phyloP scores from a whole-genome alignment of 2,797 vertebrate genomes.

The Hephaestus fuliginosus region DNA sequence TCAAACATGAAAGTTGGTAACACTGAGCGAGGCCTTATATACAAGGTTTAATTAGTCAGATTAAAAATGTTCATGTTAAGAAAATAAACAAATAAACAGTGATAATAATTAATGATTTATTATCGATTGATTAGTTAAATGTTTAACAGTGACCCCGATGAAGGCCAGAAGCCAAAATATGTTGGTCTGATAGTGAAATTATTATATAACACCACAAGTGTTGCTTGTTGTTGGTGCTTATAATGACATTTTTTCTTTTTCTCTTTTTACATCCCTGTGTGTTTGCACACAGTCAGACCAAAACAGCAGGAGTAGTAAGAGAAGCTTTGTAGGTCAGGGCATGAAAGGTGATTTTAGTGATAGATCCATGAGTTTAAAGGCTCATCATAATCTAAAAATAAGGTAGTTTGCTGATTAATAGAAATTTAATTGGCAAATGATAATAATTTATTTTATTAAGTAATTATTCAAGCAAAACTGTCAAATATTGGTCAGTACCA shows the following conservation, averaged over 20 bases:
- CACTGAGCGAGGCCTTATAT: conserved; percentile 2
- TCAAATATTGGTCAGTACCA: too few species aligned
- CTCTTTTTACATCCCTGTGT: too few species aligned
- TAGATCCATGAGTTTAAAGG: too few species aligned
- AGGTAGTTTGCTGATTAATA: not conserved
- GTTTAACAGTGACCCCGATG: not conserved
- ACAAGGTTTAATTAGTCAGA: not conserved
- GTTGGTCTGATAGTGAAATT: not conserved
- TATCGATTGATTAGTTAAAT: not conserved
- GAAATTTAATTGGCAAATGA: too few species aligned
- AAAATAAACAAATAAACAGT: not conserved
- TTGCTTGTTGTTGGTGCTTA: not conserved
- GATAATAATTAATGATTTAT: not conserved
- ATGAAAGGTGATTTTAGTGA: too few species aligned
- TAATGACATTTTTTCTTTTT: too few species aligned
- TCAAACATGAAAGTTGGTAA: conserved; percentile 44
- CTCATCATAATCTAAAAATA: not conserved
- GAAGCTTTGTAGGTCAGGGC: not conserved
- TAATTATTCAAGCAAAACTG: too few species aligned
- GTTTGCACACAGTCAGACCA: too few species aligned
- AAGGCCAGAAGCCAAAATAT: not conserved
- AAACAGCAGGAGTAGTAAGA: too few species aligned
- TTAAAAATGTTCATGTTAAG: not conserved
- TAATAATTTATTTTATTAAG: too few species aligned
- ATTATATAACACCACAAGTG: not conserved